Evolutionary conservation across 2,113 vertebrate species (phyloP), one percentile per base, ranked within the genome.

Genomic region (Phyllopteryx taeniolatus): DNA sequence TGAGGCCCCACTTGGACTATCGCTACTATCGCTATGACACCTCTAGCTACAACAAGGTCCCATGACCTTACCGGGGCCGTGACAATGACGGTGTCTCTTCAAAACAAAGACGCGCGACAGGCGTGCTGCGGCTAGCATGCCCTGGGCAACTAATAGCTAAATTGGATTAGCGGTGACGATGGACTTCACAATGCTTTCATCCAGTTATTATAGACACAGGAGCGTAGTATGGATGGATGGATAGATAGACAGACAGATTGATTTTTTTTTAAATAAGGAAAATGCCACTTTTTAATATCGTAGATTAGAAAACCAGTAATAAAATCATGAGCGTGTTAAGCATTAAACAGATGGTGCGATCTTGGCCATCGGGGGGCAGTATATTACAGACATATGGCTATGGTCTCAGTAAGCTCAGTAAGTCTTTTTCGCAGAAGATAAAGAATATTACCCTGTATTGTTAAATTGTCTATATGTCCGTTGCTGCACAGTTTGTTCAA

Each of bases 101-200:
- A 66, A 67, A 71, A 56, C 31, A 69, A 83, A 75, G 59, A 72
- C 73, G 64, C 72, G 71, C 49, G 8, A 80, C 71, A 70, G 67
- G 67, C 69, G 33, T 51, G 74, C 83, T 75, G 54, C 70, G 59
- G 73, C 83, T 79, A 79, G 72, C 75, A 43, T 73, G 11, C 67
- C 71, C 35, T 20, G 43, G 67, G 76, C 70, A 67, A 73, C 85
- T 90, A 90, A 92, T 86, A 63, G 85, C 75, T 88, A 85, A 90
- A 91, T 90, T 89, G 90, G 91, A 91, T 92, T 91, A 90, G 83
- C 51, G 73, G 57, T 77, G 76, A 74, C 60, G 47, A 83, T 75
- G 54, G 73, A 82, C 74, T 86, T 70, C 75, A 72, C 79, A 62
- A 19, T 60, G 76, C 75, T 33, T 31, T 83, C 47, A 83, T 85